Conservation (phyloP, 2,113 vertebrate genomes). For the Callipepla squamata region DNA sequence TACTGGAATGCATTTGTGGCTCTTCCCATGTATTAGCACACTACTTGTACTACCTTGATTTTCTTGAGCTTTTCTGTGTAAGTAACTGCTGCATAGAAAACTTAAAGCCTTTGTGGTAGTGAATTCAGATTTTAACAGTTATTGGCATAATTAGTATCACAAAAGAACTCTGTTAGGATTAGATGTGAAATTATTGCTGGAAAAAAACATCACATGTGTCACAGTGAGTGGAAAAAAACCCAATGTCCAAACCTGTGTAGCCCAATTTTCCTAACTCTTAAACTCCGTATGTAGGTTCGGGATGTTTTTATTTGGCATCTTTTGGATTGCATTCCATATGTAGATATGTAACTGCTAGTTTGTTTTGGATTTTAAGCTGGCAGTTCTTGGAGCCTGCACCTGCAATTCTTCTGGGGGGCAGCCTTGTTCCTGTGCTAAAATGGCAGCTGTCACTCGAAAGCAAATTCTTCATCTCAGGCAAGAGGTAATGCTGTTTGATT, state of each 20-base stretch:
- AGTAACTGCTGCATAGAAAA: background rate
- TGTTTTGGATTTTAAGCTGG: conserved; percentile 78
- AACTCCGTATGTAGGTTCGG: background rate
- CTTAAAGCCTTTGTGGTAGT: background rate
- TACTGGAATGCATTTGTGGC: background rate
- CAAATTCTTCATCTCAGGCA: conserved; percentile 85
- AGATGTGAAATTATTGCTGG: background rate
- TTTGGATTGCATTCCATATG: background rate
- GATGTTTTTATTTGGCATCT: background rate
- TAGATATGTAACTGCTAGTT: background rate
- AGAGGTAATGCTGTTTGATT: conserved; percentile 78
- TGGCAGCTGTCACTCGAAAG: conserved; percentile 81
- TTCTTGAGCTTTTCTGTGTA: background rate
- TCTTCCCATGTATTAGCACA: background rate
- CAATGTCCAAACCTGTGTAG: too few relatives aligned
- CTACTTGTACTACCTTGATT: background rate
- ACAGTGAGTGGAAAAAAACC: background rate
- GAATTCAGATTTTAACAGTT: background rate
- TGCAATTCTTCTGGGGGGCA: conserved; percentile 72
- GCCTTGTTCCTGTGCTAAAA: conserved; percentile 85
- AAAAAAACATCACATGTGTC: rapidly evolving
- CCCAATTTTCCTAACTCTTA: background rate
- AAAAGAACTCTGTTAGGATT: background rate
- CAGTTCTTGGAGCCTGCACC: conserved; percentile 85
- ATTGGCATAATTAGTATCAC: background rate